Evolutionary conservation across 2,113 vertebrate genomes (phyloP).

Genomic region (Noturus placidus): DNA sequence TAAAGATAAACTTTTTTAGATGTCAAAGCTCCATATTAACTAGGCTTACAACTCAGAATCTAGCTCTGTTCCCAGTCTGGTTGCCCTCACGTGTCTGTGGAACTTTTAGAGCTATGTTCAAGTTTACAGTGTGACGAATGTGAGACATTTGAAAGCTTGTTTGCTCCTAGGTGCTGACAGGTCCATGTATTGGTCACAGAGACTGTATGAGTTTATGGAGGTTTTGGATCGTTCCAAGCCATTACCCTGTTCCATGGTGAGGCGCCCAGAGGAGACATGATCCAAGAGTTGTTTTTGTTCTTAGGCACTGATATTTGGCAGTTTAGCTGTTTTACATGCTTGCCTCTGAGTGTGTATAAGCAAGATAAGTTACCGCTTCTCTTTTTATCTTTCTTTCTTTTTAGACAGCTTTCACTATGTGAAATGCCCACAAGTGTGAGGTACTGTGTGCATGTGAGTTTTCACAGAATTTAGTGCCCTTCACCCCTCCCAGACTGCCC

Average conservation of each 20-base stretch:
- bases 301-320: slow-evolving; percentile 42
- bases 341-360: slow-evolving; percentile 1
- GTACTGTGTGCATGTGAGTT: slow-evolving; percentile 23
- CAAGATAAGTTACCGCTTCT: neutral
- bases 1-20: neutral
- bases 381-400: neutral
- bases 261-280: slow-evolving; percentile 2
- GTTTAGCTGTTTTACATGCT: slow-evolving; percentile 41
- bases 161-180: neutral
- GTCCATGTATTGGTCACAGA: neutral
- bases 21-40: neutral
- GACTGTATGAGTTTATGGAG: slow-evolving; percentile 19
- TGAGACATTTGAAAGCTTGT: slow-evolving; percentile 7
- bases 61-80: neutral
- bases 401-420: neutral
- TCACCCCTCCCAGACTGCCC: slow-evolving; percentile 51
- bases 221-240: slow-evolving; percentile 25
- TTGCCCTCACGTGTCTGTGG: neutral
- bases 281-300: slow-evolving; percentile 12
- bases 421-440: neutral
- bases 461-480: slow-evolving; percentile 48
- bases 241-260: slow-evolving; percentile 32
- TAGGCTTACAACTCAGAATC: neutral
- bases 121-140: slow-evolving; percentile 25
- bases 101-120: neutral